Evolutionary conservation across 2,113 vertebrate species (phyloP).

Genomic region (Aepyceros melampus): DNA sequence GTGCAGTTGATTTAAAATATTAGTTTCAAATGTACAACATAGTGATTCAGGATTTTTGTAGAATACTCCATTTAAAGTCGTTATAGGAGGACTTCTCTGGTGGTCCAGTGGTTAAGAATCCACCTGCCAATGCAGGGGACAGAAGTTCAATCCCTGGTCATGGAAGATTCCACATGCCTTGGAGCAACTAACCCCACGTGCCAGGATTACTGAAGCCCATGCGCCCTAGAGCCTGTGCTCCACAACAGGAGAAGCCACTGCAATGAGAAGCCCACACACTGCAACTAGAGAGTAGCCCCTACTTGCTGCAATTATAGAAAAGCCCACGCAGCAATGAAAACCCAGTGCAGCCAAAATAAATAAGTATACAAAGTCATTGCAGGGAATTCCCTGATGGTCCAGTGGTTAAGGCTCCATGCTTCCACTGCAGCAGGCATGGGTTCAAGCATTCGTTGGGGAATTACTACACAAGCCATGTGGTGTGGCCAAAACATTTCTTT

Average conservation of each 20-base stretch:
- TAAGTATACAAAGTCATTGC: neutral
- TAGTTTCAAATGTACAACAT: neutral
- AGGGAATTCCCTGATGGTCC: neutral
- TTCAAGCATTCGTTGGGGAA: neutral
- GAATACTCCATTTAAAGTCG: neutral
- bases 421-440: neutral
- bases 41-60: neutral
- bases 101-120: neutral
- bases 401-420: neutral
- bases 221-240: neutral
- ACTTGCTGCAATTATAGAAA: neutral
- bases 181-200: neutral
- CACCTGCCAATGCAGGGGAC: neutral
- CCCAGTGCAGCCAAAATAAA: neutral
- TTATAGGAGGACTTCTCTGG: neutral
- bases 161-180: neutral
- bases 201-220: neutral
- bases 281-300: neutral
- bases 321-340: neutral
- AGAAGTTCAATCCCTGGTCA: neutral
- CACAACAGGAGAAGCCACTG: neutral
- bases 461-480: neutral
- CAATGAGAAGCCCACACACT: neutral
- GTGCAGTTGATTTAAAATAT: neutral
- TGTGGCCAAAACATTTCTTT: neutral